Percentiles rank a stretch among this genome's conserved stretches.
Evolutionary conservation across 1,140 invertebrate species (phyloP).

Genomic region (Procambarus virginalis): DNA sequence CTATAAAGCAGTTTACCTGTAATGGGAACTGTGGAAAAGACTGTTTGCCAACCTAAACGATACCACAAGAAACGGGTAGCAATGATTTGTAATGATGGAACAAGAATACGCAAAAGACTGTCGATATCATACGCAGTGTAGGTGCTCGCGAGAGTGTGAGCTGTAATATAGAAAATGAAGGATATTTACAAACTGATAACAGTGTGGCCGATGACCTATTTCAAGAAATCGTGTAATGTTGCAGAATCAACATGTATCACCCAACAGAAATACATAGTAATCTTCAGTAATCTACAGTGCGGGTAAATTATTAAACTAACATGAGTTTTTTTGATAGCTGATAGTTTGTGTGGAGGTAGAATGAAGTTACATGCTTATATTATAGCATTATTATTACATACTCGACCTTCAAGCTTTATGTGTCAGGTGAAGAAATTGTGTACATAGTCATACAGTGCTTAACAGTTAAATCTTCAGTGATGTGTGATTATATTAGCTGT

Average conservation of each 20-base stretch:
- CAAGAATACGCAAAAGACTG: slow-evolving; percentile 94
- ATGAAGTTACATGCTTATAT: slow-evolving; percentile 29
- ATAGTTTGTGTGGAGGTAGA: slow-evolving; percentile 16
- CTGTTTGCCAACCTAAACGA: slow-evolving; percentile 91
- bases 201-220: not conserved
- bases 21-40: slow-evolving; percentile 81
- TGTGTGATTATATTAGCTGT: slow-evolving; percentile 45
- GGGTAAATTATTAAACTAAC: slow-evolving; percentile 41
- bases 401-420: slow-evolving; percentile 60
- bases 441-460: slow-evolving; percentile 61
- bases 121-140: slow-evolving; percentile 94
- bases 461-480: slow-evolving; percentile 49
- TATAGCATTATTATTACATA: slow-evolving; percentile 46
- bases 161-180: slow-evolving; percentile 31
- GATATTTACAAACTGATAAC: not conserved
- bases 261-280: slow-evolving; percentile 24
- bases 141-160: slow-evolving; percentile 72
- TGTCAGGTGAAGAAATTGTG: slow-evolving; percentile 57
- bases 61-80: slow-evolving; percentile 94
- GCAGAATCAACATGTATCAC: slow-evolving; percentile 11
- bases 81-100: slow-evolving; percentile 93
- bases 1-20: slow-evolving; percentile 91
- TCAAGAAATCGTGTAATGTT: slow-evolving; percentile 25
- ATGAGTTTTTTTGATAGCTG: slow-evolving; percentile 2
- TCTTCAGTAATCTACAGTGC: slow-evolving; percentile 38